Conservation (phyloP, 2,888 invertebrate species). For the Ophion ventricosus region DNA sequence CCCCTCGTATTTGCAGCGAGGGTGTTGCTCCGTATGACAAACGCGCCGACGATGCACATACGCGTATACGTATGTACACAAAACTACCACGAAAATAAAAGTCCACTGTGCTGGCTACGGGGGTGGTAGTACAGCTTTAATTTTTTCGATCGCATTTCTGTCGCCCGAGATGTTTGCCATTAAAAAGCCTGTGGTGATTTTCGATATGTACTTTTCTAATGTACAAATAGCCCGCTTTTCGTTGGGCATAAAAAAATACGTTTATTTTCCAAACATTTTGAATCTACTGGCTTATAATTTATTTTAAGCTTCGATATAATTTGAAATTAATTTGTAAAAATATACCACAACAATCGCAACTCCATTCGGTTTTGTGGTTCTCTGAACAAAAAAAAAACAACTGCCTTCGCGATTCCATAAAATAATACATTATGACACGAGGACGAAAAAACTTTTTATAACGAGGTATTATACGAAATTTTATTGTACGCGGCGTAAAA, state of each 20-base stretch:
- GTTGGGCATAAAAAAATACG: too few relatives aligned
- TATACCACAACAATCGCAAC: neutral
- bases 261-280: neutral
- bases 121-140: slow-evolving; percentile 70
- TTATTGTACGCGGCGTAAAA: too few relatives aligned
- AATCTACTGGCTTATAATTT: neutral
- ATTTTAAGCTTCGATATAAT: neutral
- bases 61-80: neutral
- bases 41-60: slow-evolving; percentile 16
- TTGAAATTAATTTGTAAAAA: neutral
- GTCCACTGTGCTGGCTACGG: slow-evolving; percentile 16
- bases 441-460: too few relatives aligned
- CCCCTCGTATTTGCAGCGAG: slow-evolving; percentile 48
- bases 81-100: slow-evolving; percentile 7
- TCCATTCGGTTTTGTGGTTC: neutral
- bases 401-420: neutral
- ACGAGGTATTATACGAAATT: too few relatives aligned
- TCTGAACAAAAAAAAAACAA: slow-evolving; percentile 23
- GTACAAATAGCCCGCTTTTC: neutral
- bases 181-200: neutral
- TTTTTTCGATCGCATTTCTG: slow-evolving; percentile 77
- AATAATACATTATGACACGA: too few relatives aligned
- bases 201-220: neutral
- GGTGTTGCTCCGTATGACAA: slow-evolving; percentile 33
- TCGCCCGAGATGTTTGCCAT: slow-evolving; percentile 6